Conservation (phyloP, 2,797 vertebrate species). For the Aulostomus chinensis region DNA sequence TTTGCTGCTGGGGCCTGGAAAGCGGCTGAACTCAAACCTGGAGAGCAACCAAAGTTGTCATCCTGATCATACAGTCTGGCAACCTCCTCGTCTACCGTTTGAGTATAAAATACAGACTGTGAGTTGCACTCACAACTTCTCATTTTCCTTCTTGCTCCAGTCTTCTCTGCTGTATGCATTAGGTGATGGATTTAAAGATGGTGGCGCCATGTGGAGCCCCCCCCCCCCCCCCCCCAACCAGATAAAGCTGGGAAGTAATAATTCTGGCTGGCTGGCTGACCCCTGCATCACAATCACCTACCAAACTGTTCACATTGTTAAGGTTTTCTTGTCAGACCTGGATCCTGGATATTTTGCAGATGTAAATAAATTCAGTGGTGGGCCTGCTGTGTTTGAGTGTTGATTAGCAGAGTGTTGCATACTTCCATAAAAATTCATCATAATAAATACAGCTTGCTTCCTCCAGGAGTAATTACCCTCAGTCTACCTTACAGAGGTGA, state of each 20-base stretch:
- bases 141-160: neutral
- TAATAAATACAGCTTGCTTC: too few relatives aligned
- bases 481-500: too few relatives aligned
- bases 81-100: too few relatives aligned
- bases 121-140: neutral
- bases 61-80: neutral
- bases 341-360: too few relatives aligned
- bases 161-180: constrained; percentile 24
- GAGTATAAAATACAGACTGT: too few relatives aligned
- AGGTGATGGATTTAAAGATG: constrained; percentile 35
- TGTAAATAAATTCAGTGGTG: too few relatives aligned
- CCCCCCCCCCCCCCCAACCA: constrained; percentile 21
- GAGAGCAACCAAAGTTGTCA: neutral
- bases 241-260: constrained; percentile 25
- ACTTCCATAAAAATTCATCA: too few relatives aligned
- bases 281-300: constrained; percentile 25
- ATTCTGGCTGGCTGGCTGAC: constrained; percentile 6
- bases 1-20: constrained; percentile 6
- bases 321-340: too few relatives aligned
- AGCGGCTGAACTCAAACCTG: constrained; percentile 17
- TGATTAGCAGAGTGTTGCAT: too few relatives aligned
- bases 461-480: too few relatives aligned
- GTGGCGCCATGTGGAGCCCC: constrained; percentile 20
- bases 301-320: constrained; percentile 13
- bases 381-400: too few relatives aligned